phyloP scores from a whole-genome alignment of 2,888 invertebrate genomes.

The Melieria picta region DNA sequence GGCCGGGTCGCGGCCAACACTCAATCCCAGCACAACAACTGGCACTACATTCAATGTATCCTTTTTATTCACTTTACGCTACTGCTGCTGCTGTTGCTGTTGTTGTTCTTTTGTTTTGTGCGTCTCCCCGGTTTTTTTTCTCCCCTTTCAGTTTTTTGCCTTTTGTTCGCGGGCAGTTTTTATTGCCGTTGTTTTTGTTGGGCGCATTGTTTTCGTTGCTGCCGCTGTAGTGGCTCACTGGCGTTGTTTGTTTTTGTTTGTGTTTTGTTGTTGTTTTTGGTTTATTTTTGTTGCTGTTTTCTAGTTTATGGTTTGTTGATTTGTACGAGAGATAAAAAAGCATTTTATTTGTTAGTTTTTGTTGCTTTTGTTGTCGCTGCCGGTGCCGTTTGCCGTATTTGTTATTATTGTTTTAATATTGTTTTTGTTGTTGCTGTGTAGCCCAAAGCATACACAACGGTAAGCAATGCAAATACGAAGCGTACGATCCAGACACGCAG shows the following conservation, averaged over 20 bases:
- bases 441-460: no score
- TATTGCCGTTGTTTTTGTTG: neutral
- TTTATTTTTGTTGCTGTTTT: conserved; percentile 6
- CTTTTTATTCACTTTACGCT: conserved; percentile 1
- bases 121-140: neutral
- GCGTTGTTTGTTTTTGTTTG: conserved; percentile 9
- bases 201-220: neutral
- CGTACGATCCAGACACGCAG: no score
- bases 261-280: neutral
- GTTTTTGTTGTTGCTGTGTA: no score
- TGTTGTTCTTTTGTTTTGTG: neutral
- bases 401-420: no score
- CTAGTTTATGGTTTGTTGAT: conserved; percentile 34
- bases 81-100: neutral
- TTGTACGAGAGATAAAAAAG: conserved; percentile 31
- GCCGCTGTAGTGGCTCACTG: neutral
- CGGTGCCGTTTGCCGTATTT: no score
- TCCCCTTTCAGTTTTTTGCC: neutral
- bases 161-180: neutral
- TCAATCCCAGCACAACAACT: conserved; percentile 1
- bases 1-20: neutral
- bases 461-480: no score
- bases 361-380: neutral
- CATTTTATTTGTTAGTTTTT: conserved; percentile 1
- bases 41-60: neutral